Base-by-base conservation (phyloP, 2,113 vertebrate species). In the Brachyistius frenatus region DNA sequence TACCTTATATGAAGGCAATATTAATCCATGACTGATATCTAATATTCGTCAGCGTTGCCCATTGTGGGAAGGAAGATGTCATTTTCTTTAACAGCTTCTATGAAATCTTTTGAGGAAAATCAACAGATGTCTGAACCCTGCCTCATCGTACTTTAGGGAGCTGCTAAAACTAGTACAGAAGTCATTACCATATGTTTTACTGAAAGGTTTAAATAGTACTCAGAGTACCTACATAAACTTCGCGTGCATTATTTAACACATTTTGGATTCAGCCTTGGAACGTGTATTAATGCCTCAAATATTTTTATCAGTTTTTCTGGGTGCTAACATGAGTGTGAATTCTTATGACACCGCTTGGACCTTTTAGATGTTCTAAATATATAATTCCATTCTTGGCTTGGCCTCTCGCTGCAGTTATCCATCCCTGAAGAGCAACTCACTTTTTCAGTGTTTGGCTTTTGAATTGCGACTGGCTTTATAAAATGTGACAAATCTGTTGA, bases 101-200 rank as follows among this genome's bases (percentile, higher is more conserved):
- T 11, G 13, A 44, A 44, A 44, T 44, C 41, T 44, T 23, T 23
- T 23, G 23, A 23, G 23, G 23, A 23, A 23, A 23, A 23, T 23
- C 23, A 23, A 49, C 32, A 37, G 41, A 23, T 23, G 23, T 23
- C 23, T 63, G 54, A 52, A 62, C 74, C 39, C 61, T 50, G 47
- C 33, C 49, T 86, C 47, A 13, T 52, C 33, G 44, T 54, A 46
- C 71, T 73, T 50, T 5, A 53, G 46, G 66, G 55, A 84, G 60
- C 60, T 7, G 50, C 67, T 68, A 60, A 76, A 63, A 44, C 35
- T 32, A 23, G 23, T 9, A 16, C 5, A 53, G 5, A 13, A n/a
- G 68, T 39, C 4, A 5, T 60, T 61, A 61, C n/a, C 66, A 35
- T 49, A 41, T 30, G 3, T 75, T 44, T 41, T 9, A 41, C 7